Base-by-base conservation (phyloP, 2,113 vertebrate species). In the Canis aureus region DNA sequence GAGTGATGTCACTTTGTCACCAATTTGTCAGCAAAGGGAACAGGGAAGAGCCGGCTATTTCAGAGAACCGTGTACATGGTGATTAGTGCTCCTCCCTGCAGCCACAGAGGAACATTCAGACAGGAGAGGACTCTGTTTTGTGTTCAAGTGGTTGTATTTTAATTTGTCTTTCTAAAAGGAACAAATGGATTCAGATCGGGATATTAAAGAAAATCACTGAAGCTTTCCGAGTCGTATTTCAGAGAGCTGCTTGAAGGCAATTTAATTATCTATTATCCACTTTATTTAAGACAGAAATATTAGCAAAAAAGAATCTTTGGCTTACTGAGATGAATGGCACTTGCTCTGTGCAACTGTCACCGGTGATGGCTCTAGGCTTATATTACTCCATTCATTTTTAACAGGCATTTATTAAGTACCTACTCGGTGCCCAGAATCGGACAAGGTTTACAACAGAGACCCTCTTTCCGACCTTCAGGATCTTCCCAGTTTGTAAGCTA, bases 81-180 rank as follows among this genome's bases (percentile, higher is more conserved):
- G 22, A 96, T 51, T 19, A 3, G 7, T 19, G 22, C 20, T 94
- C 93, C 32, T 83, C 35, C 86, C 51, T 92, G 81, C 85, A 20
- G 38, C 87, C 25, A 3, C 2, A 25, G 20, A 22, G 64, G 25
- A 35, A 29, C 8, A 0, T 38, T 62, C 53, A 87, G 49, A 85
- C 73, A 89, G 60, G 51, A 97, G 3, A 93, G 86, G 12, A 2
- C 85, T 86, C 78, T 32, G 49, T 43, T 87, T 74, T 66, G 1
- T 59, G 76, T 57, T 73, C 55, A 84, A 60, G 32, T 76, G 78
- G 23, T 66, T 66, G 12, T 27, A 22, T 71, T 95, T 95, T 29
- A 76, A 94, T 94, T 79, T 97, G 6, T 74, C 95, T 97, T 97
- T 97, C 69, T 32, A 62, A 91, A 86, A 89, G 91, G 16, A 88